A percentile compares a stretch with the other conserved stretches of the same genome.
These are phyloP conservation scores for Daphoenositta chrysoptera DNA, from an alignment of 2,113 vertebrate genomes.

Conservation along the genomic window DNA sequence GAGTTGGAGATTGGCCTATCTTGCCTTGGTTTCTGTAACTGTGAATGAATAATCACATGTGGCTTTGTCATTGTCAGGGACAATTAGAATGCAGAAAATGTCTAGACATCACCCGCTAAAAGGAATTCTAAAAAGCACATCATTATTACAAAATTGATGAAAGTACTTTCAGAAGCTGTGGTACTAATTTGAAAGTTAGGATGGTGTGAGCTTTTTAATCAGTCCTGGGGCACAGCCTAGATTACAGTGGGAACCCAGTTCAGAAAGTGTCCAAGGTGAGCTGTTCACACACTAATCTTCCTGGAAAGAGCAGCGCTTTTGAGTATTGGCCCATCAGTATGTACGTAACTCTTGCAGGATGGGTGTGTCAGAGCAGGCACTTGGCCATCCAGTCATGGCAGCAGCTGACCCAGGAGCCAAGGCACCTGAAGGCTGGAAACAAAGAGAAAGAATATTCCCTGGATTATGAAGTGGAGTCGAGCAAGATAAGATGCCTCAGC, in stretches of 20 bases:
- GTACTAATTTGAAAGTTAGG: neutral
- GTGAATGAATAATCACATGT: neutral
- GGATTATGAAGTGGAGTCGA: neutral
- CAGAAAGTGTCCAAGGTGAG: neutral
- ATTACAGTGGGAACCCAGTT: neutral
- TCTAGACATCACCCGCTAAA: neutral
- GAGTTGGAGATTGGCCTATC: neutral
- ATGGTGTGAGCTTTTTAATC: neutral
- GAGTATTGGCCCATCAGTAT: neutral
- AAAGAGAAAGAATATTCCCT: neutral
- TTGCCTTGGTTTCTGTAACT: neutral
- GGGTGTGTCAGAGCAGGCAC: neutral
- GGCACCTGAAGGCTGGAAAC: neutral
- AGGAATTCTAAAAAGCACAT: neutral
- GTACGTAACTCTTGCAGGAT: neutral
- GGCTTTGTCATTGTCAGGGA: neutral
- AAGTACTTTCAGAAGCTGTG: neutral
- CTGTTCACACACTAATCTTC: neutral
- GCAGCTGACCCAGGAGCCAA: neutral
- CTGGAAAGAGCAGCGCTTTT: neutral
- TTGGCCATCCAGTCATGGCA: neutral
- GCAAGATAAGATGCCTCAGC: neutral
- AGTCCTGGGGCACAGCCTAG: neutral
- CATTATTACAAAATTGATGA: neutral
- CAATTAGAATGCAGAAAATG: neutral